Base-by-base conservation (phyloP, 2,888 invertebrate genomes). In the Xylophagus ater region DNA sequence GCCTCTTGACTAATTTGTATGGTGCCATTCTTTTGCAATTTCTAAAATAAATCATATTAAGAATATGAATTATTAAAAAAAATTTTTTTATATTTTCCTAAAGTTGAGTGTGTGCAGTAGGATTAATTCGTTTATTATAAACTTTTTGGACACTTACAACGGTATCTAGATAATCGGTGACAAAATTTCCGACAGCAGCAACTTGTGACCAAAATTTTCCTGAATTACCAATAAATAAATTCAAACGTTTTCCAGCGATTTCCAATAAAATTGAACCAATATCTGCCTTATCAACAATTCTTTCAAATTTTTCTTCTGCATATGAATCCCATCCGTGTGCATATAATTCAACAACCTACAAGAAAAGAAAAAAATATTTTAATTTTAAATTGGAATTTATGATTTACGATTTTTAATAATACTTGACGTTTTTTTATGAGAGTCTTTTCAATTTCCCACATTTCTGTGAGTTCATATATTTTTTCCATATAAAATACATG, bases 231-330 rank as follows among this genome's bases (percentile, higher is more conserved):
- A 78, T 70, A 48, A 71, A 75, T 31, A 77, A 71, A 58, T 78
- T 76, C 43, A 93, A 63, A 47, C 93, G 72, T 56, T 83, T 79
- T 5, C 84, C 87, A n/a, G 82, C 84, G 38, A 93, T 75, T 18
- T 79, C 74, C 18, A 92, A 62, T 42, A 94, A 66, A 46, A 81
- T 74, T 2, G 73, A 68, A 8, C 86, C 77, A 41, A 92, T 60
- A 29, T 71, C 64, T 50, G 76, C 75, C n/a, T 75, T 73, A 44
- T 85, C 79, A 40, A 71, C 73, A 4, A 89, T 73, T 14, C 76
- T 67, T 10, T 72, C 62, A 20, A 85, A 64, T 34, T 81, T 66
- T 67, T 80, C 68, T 49, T 70, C 70, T 4, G 74, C 77, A 32
- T 76, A 57, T 4, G 58, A 54, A 58, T 79, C 77, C 53, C 72